Evolutionary conservation across 2,113 vertebrate genomes (phyloP).

Genomic region (Sturnira hondurensis): DNA sequence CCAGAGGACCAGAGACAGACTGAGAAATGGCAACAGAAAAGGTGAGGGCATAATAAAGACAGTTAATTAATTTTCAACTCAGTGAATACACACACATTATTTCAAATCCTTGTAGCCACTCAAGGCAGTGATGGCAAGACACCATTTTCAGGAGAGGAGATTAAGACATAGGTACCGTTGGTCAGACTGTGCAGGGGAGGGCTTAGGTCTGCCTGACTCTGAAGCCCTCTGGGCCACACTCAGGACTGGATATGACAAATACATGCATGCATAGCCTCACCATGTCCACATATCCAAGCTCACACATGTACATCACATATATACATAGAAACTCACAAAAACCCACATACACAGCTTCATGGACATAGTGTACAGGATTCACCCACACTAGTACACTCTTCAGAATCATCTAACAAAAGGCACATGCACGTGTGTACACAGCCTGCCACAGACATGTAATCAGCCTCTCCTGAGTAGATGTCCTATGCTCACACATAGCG

Average conservation of each 20-base stretch:
- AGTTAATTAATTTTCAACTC: not conserved
- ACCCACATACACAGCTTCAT: not conserved
- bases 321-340: not conserved
- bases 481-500: not conserved
- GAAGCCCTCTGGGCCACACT: not conserved
- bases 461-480: not conserved
- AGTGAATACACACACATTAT: too few relatives aligned
- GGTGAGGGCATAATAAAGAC: not conserved
- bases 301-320: not conserved
- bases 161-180: not conserved
- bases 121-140: not conserved
- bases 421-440: not conserved
- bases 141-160: fast-evolving
- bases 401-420: not conserved
- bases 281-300: not conserved
- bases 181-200: not conserved
- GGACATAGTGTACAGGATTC: too few relatives aligned
- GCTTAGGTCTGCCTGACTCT: not conserved
- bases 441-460: not conserved
- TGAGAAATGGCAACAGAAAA: not conserved
- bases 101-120: not conserved
- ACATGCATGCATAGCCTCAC: not conserved
- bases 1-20: not conserved
- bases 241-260: not conserved
- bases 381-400: not conserved